These are phyloP conservation scores for Novumbra hubbsi DNA, from an alignment of 2,797 vertebrate species.

Conservation along the genomic window DNA sequence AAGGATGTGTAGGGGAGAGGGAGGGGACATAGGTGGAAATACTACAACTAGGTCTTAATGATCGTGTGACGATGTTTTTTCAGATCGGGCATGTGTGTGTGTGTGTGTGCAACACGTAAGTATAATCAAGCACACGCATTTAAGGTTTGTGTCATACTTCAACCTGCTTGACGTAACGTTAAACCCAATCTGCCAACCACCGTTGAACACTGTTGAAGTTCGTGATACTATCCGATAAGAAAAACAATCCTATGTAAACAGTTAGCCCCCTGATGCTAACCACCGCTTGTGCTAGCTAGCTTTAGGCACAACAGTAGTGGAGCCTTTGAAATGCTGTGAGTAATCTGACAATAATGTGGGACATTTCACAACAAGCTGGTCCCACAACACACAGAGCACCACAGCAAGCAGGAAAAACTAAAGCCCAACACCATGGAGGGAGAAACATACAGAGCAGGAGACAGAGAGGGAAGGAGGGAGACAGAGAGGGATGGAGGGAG, in stretches of 20 bases:
- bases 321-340: slow-evolving; percentile 60
- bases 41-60: background rate
- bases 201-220: background rate
- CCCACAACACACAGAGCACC: slow-evolving; percentile 24
- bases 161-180: background rate
- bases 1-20: slow-evolving; percentile 7
- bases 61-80: background rate
- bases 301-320: slow-evolving; percentile 29
- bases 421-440: slow-evolving; percentile 4
- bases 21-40: background rate
- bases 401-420: slow-evolving; percentile 23
- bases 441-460: background rate
- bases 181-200: background rate
- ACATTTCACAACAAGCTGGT: slow-evolving; percentile 61
- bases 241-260: slow-evolving; percentile 27
- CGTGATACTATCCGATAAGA: slow-evolving; percentile 12
- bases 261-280: slow-evolving; percentile 18
- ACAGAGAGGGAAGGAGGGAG: background rate
- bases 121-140: no score
- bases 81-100: background rate
- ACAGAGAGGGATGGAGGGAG: no score
- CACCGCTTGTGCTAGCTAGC: slow-evolving; percentile 19
- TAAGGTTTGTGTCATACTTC: no score
- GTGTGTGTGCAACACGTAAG: no score
- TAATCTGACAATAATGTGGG: slow-evolving; percentile 61